Percentiles rank a stretch among this genome's conserved stretches.
These are phyloP conservation scores for Chymomyza procnemis DNA, from an alignment of 2,888 invertebrate species.

Conservation along the genomic window DNA sequence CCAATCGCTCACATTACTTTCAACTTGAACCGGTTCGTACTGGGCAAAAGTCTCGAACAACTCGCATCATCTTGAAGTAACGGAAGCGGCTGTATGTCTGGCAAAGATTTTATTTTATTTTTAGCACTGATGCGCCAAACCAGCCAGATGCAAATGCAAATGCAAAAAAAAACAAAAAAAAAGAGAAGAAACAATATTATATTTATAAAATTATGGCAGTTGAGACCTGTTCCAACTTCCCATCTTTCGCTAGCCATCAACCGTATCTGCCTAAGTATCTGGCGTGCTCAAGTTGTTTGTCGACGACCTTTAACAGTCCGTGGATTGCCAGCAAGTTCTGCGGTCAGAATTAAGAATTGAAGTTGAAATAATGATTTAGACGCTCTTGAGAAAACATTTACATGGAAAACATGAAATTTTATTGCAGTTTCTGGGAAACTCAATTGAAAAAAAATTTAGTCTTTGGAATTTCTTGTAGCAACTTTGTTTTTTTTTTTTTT, in stretches of 20 bases:
- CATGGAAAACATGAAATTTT: constrained; percentile 14
- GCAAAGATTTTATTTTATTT: neutral
- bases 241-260: neutral
- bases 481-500: neutral
- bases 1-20: neutral
- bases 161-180: neutral
- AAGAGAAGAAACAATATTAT: neutral
- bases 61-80: neutral
- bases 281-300: constrained; percentile 23
- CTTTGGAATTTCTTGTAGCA: too few relatives aligned
- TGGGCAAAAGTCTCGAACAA: neutral
- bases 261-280: neutral
- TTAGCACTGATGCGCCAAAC: neutral
- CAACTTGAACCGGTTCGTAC: neutral
- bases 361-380: constrained; percentile 2
- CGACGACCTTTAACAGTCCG: constrained; percentile 20
- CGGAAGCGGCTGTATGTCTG: neutral
- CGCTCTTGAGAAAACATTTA: constrained; percentile 7
- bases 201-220: neutral
- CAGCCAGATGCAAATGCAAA: neutral
- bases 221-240: too few relatives aligned
- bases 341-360: constrained; percentile 33
- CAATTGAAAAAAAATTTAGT: neutral
- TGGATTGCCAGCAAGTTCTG: constrained; percentile 12
- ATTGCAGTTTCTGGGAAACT: neutral